Base-by-base conservation (phyloP, 1,140 invertebrate species). In the Atta colombica region DNA sequence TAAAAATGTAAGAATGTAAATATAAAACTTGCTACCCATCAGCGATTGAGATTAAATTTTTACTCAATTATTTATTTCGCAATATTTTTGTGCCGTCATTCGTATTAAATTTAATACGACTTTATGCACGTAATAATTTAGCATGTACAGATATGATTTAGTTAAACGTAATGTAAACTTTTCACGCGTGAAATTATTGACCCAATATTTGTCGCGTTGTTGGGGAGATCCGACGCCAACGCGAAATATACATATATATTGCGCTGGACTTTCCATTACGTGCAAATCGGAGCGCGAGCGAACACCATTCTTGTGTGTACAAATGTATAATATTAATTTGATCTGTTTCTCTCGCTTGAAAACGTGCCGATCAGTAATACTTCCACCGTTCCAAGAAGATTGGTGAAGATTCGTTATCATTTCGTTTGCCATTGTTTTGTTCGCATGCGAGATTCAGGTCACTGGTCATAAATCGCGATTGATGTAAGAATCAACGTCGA, bases 321-420 rank as follows among this genome's bases (percentile, higher is more conserved):
- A 61, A 60, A 74, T 49, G 55, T 31, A 31, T 58, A 75, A 75
- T 82, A 75, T 75, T 75, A 84, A 84, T 31, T 74, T 49, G 25
- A 63, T 63, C 12, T 31, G 0, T 21, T 18, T 21, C 31, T 21
- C 35, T 10, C 63, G 31, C 6, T 18, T 61, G n/a, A 72, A 21
- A 28, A 72, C 49, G 63, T 61, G 18, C 66, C 16, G 28, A 45
- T 82, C 68, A 39, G 51, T 82, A 82, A 61, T 60, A 68, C n/a
- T 21, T 25, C 6, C 39, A 16, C 4, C 61, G 16, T 6, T 31
- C 49, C 8, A 81, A 5, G 8, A 1, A 53, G 16, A n/a, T 35
- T 71, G 66, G 78, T 10, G 8, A 1, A 53, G 16, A n/a, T 35
- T 71, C 78, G 78, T 58, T 53, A 16, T 1, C 51, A 16, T 28